Evolutionary conservation across 2,113 vertebrate genomes (phyloP).

Genomic region (Mystacornis crossleyi): DNA sequence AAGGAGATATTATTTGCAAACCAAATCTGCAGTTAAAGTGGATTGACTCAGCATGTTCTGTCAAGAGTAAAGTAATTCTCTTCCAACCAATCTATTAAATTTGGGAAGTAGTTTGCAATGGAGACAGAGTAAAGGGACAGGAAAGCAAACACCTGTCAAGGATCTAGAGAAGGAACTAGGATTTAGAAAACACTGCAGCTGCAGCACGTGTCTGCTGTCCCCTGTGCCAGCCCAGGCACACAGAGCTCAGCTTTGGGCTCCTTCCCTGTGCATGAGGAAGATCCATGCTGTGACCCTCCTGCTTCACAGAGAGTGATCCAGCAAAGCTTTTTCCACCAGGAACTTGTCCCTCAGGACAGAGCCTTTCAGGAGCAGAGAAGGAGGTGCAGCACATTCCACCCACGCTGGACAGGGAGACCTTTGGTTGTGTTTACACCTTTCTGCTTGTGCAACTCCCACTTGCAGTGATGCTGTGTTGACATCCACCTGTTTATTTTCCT

Average conservation of each 20-base stretch:
- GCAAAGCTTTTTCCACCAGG: neutral
- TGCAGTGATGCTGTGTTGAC: neutral
- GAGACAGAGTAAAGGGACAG: neutral
- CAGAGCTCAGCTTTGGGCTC: neutral
- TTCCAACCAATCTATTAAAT: neutral
- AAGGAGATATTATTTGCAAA: slow-evolving; percentile 36
- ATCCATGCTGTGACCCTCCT: neutral
- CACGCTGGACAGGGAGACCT: neutral
- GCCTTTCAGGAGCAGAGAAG: neutral
- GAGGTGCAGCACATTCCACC: neutral
- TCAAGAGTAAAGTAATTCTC: neutral
- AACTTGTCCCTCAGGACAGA: neutral
- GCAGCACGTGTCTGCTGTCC: fast-evolving
- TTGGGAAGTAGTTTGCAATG: neutral
- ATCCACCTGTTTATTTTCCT: neutral
- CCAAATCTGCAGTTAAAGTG: slow-evolving; percentile 12
- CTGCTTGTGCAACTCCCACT: neutral
- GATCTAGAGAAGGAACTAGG: neutral
- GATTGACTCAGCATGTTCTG: neutral
- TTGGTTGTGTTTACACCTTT: neutral
- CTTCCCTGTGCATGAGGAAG: neutral
- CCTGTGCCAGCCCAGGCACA: fast-evolving
- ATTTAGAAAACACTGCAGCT: neutral
- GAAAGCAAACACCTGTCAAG: neutral
- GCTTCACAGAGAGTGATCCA: neutral